phyloP scores from a whole-genome alignment of 2,888 invertebrate genomes.

The Clostera curtula region DNA sequence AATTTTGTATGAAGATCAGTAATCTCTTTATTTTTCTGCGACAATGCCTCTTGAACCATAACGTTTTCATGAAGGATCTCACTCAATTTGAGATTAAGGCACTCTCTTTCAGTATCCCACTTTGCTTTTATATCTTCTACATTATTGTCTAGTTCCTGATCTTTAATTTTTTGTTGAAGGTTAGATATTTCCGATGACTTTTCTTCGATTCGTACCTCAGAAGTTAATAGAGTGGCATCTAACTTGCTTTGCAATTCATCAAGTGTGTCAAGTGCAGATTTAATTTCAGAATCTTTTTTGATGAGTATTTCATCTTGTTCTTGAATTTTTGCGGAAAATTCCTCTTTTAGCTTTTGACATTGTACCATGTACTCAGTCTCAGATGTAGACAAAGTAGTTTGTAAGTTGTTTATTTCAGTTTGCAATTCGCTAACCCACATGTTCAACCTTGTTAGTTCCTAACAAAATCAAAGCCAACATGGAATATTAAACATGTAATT shows the following conservation, averaged over 20 bases:
- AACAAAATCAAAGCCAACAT: constrained; percentile 29
- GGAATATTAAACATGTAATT: constrained; percentile 5
- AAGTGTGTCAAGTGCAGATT: constrained; percentile 33
- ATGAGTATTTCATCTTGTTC: constrained; percentile 33
- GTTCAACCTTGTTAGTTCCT: constrained; percentile 40
- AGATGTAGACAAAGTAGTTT: constrained; percentile 34
- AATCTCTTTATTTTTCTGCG: constrained; percentile 24
- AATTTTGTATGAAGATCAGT: constrained; percentile 21
- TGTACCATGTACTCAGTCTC: constrained; percentile 31
- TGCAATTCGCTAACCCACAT: constrained; percentile 37
- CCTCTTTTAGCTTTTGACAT: constrained; percentile 32
- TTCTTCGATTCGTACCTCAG: constrained; percentile 25
- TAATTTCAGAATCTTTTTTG: constrained; percentile 40
- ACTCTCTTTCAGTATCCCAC: constrained; percentile 22
- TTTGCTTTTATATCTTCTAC: constrained; percentile 16
- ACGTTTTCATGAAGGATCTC: constrained; percentile 21
- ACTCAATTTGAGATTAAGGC: constrained; percentile 17
- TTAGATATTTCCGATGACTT: constrained; percentile 24
- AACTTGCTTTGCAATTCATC: constrained; percentile 28
- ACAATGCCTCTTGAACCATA: constrained; percentile 13
- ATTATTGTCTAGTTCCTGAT: constrained; percentile 23
- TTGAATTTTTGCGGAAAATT: constrained; percentile 29
- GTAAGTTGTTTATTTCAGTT: constrained; percentile 37
- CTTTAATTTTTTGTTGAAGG: constrained; percentile 29
- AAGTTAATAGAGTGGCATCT: constrained; percentile 23